phyloP scores from a whole-genome alignment of 2,888 invertebrate species.

The Hirtodrosophila histrioides region DNA sequence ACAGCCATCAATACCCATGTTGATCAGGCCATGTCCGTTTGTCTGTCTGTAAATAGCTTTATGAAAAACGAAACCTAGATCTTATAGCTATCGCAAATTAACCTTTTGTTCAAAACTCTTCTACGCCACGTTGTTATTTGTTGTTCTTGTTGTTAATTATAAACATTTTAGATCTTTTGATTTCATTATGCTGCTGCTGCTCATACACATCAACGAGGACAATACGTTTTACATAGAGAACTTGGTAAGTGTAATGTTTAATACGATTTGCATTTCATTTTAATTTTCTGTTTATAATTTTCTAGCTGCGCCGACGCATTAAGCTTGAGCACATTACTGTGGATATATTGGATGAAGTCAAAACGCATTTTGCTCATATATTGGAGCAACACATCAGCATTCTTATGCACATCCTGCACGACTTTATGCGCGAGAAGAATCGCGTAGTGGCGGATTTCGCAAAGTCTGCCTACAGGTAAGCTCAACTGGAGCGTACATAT shows the following conservation, averaged over 20 bases:
- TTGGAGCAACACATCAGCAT: conserved; percentile 86
- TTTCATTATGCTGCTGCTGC: conserved; percentile 87
- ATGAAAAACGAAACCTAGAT: no score
- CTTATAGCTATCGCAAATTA: no score
- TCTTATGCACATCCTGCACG: conserved; percentile 86
- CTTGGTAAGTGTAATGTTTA: conserved; percentile 85
- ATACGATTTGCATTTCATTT: no score
- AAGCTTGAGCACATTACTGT: conserved; percentile 87
- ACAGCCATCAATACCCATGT: no score
- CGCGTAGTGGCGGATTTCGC: conserved; percentile 86
- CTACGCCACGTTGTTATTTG: no score
- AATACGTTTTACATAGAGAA: conserved; percentile 87
- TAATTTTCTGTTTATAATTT: not conserved
- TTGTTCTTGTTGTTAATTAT: not conserved
- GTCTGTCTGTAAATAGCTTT: no score
- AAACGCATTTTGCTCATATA: conserved; percentile 86
- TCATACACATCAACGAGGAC: conserved; percentile 87
- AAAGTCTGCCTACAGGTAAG: conserved; percentile 86
- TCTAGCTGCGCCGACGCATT: conserved; percentile 85
- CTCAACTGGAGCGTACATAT: not conserved
- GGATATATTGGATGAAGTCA: conserved; percentile 86
- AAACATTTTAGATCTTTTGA: conserved; percentile 87
- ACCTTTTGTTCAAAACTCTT: no score
- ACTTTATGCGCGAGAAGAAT: conserved; percentile 86
- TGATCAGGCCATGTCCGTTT: no score